These are phyloP conservation scores for Chondrilla cf. caribensis DNA, from an alignment of 37 sponge, comb jelly and placozoan genomes.

Conservation along the genomic window DNA sequence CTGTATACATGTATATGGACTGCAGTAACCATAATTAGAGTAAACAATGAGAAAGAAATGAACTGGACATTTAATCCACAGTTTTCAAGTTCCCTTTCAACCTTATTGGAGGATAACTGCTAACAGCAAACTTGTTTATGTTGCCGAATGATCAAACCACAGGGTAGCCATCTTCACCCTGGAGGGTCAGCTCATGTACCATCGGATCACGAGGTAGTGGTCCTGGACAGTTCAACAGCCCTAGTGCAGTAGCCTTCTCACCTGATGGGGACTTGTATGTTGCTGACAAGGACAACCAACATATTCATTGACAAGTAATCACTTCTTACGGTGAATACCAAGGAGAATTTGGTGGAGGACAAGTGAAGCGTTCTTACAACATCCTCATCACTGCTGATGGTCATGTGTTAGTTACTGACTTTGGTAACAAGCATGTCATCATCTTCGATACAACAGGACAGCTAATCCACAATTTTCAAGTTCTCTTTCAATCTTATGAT, in stretches of 20 bases:
- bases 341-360: not conserved
- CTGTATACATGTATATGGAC: not conserved
- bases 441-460: not conserved
- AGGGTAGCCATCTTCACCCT: not conserved
- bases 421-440: not conserved
- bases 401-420: conserved; percentile 7
- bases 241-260: not conserved
- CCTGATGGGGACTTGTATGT: not conserved
- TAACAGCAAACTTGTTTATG: not conserved
- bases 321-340: not conserved
- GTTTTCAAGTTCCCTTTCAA: not conserved
- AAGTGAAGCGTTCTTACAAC: not conserved
- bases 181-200: not conserved
- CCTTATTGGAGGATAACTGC: not conserved
- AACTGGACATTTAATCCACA: not conserved
- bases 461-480: not conserved
- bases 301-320: not conserved
- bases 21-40: not conserved
- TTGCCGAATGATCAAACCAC: not conserved
- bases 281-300: not conserved
- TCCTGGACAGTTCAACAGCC: no score
- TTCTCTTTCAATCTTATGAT: no score
- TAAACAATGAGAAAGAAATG: not conserved
- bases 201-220: no score
- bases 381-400: not conserved